Conservation (phyloP, 2,797 vertebrate genomes). For the Salmo trutta region DNA sequence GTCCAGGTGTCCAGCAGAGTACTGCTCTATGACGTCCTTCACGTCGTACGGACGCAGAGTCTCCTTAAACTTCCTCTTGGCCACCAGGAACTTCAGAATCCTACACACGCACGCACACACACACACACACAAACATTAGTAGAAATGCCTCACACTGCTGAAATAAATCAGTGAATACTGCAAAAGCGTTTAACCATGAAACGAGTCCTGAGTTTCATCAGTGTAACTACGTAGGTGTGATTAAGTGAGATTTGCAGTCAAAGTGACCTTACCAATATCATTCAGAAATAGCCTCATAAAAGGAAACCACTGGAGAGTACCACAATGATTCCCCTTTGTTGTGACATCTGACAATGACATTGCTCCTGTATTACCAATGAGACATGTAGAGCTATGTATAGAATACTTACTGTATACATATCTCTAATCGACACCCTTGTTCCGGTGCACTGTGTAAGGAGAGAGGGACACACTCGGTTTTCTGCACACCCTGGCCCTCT, state of each 20-base stretch:
- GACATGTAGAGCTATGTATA: neutral
- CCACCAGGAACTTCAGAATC: slow-evolving; percentile 97
- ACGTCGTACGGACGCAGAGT: slow-evolving; percentile 93
- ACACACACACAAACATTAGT: slow-evolving; percentile 6
- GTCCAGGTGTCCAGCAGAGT: slow-evolving; percentile 95
- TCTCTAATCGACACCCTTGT: neutral
- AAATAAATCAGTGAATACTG: slow-evolving; percentile 58
- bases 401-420: slow-evolving; percentile 3
- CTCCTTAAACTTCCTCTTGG: slow-evolving; percentile 99
- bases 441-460: neutral
- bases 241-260: neutral
- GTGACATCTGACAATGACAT: slow-evolving; percentile 9
- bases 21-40: slow-evolving; percentile 98
- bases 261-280: slow-evolving; percentile 74
- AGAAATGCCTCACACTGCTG: neutral
- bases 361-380: neutral
- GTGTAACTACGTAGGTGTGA: neutral
- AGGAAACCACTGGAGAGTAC: slow-evolving; percentile 21
- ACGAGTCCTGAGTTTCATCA: slow-evolving; percentile 35
- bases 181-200: slow-evolving; percentile 54
- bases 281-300: slow-evolving; percentile 65
- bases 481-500: neutral
- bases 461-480: neutral
- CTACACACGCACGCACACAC: slow-evolving; percentile 61
- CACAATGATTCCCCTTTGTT: slow-evolving; percentile 8